Base-by-base conservation (phyloP, 1,140 invertebrate species). In the Wasmannia auropunctata region DNA sequence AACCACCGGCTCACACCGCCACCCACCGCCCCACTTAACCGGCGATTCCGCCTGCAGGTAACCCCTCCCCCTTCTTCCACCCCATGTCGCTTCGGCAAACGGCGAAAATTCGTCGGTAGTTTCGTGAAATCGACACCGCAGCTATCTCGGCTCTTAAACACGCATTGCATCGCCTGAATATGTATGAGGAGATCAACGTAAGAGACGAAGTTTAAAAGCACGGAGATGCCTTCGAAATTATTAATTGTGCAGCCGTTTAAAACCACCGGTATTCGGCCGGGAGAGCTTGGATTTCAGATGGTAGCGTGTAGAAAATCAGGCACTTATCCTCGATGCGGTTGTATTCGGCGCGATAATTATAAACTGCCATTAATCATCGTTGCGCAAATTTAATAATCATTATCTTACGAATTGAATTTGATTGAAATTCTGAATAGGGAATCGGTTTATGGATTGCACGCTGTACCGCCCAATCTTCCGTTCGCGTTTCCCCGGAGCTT, bases 111-210 rank as follows among this genome's bases (percentile, higher is more conserved):
- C 80, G 69, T 25, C 69, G 31, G 34, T 22, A 65, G 40, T 89
- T 75, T 67, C 86, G 56, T 56, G 56, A 72, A 76, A 87, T 86
- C 81, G 62, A 89, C 88, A 77, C 25, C 79, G 19, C 2, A 31
- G 88, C 58, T 88, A 88, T 88, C 85, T 87, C 67, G 51, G 22
- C 62, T 79, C 60, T 89, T 51, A 75, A 70, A 49, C 72, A 40
- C 85, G 49, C 67, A 40, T 76, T 54, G 65, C 67, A 16, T 79
- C 60, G 54, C 28, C 67, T 90, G 89, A 90, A 90, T 90, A 90
- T 85, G 85, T 63, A 90, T 81, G 74, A 87, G 7, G 19, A 34
- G 25, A 58, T 89, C 56, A 58, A 46, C 10, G 49, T n/a, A 69
- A 40, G 25, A 25, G 40, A n/a, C 77, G 43, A 25, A 28, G 46